These are phyloP conservation scores for Byasa hedistus DNA, from an alignment of 2,888 invertebrate species.

Conservation along the genomic window DNA sequence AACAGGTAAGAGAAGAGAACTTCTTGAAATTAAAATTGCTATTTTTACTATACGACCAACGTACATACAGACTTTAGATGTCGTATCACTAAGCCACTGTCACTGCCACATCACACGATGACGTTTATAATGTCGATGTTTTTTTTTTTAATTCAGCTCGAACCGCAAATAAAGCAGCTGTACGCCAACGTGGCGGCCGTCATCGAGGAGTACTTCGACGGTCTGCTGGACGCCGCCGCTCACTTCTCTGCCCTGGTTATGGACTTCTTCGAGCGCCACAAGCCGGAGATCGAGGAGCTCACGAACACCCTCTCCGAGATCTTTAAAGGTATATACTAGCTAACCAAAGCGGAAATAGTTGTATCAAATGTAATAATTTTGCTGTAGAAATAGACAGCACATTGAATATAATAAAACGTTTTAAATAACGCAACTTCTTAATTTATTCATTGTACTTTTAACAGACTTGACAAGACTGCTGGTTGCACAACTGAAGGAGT, in stretches of 20 bases:
- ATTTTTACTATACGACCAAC: no score
- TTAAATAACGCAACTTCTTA: neutral
- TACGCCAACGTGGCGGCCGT: constrained; percentile 58
- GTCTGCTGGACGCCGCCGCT: constrained; percentile 68
- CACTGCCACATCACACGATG: no score
- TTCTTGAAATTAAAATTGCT: no score
- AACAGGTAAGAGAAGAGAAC: constrained; percentile 47
- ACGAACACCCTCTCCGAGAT: constrained; percentile 74
- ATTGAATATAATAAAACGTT: no score
- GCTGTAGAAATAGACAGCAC: no score
- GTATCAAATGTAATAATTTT: no score
- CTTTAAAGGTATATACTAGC: constrained; percentile 63
- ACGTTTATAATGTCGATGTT: no score
- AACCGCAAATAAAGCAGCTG: constrained; percentile 59
- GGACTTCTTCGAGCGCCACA: constrained; percentile 82
- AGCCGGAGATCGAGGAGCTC: constrained; percentile 83
- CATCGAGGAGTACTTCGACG: constrained; percentile 61
- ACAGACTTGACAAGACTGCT: constrained; percentile 67
- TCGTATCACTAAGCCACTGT: no score
- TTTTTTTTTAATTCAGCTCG: constrained; percentile 45
- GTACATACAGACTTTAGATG: no score
- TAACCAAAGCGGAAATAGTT: no score
- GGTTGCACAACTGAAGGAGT: constrained; percentile 66
- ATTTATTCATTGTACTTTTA: neutral
- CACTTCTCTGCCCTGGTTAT: constrained; percentile 75